phyloP scores from a whole-genome alignment of 2,888 invertebrate species.

The Yponomeuta evonymella region DNA sequence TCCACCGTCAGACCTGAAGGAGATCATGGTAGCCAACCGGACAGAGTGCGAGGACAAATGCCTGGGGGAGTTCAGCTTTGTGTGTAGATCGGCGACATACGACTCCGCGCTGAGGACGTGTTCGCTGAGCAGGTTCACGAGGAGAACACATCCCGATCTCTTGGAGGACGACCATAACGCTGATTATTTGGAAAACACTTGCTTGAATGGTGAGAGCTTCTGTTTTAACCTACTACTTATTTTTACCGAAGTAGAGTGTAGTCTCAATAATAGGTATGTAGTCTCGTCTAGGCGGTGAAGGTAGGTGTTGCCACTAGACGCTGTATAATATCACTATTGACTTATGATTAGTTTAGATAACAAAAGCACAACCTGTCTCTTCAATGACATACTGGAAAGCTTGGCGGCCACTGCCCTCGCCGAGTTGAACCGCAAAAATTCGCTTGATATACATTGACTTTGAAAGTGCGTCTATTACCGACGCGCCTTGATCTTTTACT shows the following conservation, averaged over 20 bases:
- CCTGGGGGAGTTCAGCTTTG: conserved; percentile 90
- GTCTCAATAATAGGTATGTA: neutral
- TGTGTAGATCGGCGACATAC: conserved; percentile 91
- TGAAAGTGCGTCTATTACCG: no score
- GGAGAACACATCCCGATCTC: conserved; percentile 89
- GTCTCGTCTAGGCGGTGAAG: no score
- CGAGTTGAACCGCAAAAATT: no score
- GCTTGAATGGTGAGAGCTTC: conserved; percentile 82
- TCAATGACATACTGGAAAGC: no score
- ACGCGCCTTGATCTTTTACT: no score
- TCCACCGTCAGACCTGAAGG: conserved; percentile 87
- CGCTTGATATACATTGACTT: no score
- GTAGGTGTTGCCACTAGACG: no score
- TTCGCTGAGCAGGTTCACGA: conserved; percentile 86
- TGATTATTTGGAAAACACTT: conserved; percentile 94
- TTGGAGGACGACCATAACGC: conserved; percentile 90
- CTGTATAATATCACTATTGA: no score
- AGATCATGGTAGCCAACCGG: conserved; percentile 88
- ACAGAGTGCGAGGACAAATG: conserved; percentile 95
- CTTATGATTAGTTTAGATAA: no score
- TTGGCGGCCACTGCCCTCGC: no score
- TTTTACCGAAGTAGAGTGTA: neutral
- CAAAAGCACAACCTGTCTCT: no score
- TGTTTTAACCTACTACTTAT: neutral
- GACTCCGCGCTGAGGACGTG: conserved; percentile 87